Base-by-base conservation (phyloP, 2,113 vertebrate species). In the Gadus chalcogrammus region DNA sequence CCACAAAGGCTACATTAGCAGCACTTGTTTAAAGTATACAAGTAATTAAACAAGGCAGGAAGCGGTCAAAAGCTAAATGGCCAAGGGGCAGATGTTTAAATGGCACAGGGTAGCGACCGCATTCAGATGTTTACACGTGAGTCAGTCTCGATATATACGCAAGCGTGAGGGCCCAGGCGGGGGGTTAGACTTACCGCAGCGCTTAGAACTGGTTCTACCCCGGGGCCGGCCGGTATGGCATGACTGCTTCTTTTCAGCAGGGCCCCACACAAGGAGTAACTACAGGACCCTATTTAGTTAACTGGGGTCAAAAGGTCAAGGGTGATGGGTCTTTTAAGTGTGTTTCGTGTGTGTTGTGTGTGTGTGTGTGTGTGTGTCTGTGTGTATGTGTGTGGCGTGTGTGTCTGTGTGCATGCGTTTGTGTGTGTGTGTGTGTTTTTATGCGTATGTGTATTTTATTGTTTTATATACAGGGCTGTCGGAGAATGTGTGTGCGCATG, bases 281-380 rank as follows among this genome's bases (percentile, higher is more conserved):
- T 84, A 88, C 85, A 84, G 77, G 80, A 76, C 80, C 79, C 84
- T 85, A 79, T 81, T 82, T 85, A 85, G 83, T 88, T 88, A 88
- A 88, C 83, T 78, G 71, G 76, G 85, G 85, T 86, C 82, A 84
- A 27, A 28, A 77, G 83, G 84, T 72, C 80, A 79, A 79, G 81
- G 79, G 81, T 83, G 82, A 81, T 63, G 38, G 77, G 64, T 71
- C 74, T 78, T 84, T 89, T 70, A 86, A 81, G 65, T 70, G 67
- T 53, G 70, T 59, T 4, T 35, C 31, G 6, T 35, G 31, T 35
- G 6, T 35, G 31, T 35, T 4, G 24, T 24, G 24, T 35, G 31
- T 35, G 31, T 35, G 31, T 35, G 4, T 35, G 4, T 35, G 4
- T 35, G 4, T 35, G 31, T 35, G 31, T 5, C 0, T 35, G 4